These are phyloP conservation scores for Kuschelorhynchus macadamiae DNA, from an alignment of 2,888 invertebrate species.

Conservation along the genomic window DNA sequence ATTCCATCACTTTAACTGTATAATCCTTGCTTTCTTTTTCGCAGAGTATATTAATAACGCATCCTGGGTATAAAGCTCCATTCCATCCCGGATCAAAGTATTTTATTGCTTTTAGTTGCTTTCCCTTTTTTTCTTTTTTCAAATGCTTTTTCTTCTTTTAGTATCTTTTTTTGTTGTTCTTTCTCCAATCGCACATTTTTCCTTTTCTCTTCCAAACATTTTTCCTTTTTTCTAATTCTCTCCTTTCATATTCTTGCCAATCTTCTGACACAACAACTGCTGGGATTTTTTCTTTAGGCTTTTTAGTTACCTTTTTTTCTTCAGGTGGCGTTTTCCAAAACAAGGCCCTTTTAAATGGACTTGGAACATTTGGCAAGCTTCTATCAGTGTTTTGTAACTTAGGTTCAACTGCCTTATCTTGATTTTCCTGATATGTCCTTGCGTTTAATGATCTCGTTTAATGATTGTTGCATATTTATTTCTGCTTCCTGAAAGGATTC, in stretches of 20 bases:
- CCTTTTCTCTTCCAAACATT: neutral
- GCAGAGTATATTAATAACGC: too few relatives aligned
- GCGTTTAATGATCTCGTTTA: neutral
- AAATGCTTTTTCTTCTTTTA: too few relatives aligned
- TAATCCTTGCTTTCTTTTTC: too few relatives aligned
- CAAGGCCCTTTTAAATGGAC: constrained; percentile 12
- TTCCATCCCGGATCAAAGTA: too few relatives aligned
- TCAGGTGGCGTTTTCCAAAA: constrained; percentile 18
- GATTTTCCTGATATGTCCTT: constrained; percentile 3
- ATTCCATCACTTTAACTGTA: too few relatives aligned
- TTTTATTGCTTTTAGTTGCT: too few relatives aligned
- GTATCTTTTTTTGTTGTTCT: too few relatives aligned
- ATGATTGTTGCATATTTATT: neutral
- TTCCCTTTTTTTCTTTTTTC: too few relatives aligned
- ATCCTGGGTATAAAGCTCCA: too few relatives aligned
- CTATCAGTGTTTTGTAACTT: neutral
- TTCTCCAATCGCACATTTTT: neutral
- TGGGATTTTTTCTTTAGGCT: constrained; percentile 12
- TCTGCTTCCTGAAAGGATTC: neutral
- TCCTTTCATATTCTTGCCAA: constrained; percentile 2
- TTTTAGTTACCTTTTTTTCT: constrained; percentile 15
- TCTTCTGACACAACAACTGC: constrained; percentile 9
- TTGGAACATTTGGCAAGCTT: constrained; percentile 15
- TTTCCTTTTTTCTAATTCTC: neutral
- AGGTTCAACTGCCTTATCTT: neutral